Conservation (phyloP, 2,888 invertebrate species). For the Pandemis corylana region DNA sequence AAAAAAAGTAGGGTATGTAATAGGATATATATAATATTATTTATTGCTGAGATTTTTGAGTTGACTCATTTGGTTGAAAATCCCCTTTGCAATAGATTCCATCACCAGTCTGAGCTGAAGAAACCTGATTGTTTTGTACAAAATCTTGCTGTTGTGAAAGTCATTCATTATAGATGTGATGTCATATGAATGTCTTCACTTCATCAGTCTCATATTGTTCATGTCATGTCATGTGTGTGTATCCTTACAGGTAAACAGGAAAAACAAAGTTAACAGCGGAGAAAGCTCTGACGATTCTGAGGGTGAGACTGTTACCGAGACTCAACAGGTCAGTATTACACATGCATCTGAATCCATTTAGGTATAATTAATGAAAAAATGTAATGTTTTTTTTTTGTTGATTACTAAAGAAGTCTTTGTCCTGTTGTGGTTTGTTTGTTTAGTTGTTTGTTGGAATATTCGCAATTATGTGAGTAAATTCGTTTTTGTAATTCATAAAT, state of each 20-base stretch:
- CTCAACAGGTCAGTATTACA: slow-evolving; percentile 74
- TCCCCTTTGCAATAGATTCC: no score
- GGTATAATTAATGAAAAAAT: not conserved
- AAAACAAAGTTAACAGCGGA: slow-evolving; percentile 76
- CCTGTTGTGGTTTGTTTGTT: no score
- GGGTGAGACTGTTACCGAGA: slow-evolving; percentile 79
- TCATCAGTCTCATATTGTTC: slow-evolving; percentile 43
- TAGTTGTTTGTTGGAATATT: no score
- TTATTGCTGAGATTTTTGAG: no score
- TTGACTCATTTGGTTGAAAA: no score
- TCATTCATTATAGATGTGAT: not conserved
- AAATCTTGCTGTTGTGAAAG: not conserved
- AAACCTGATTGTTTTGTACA: not conserved
- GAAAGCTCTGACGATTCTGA: slow-evolving; percentile 83
- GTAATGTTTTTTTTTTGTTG: no score
- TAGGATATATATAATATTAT: no score
- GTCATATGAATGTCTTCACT: not conserved
- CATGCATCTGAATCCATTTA: not conserved
- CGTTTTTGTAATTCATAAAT: no score
- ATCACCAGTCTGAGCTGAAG: not conserved
- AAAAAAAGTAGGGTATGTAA: no score
- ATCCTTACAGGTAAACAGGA: slow-evolving; percentile 77
- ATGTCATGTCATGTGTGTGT: slow-evolving; percentile 44
- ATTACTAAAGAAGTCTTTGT: no score
- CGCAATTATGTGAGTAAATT: no score